These are phyloP conservation scores for Cheiracanthium punctorium DNA, from an alignment of 2,888 invertebrate genomes.

Conservation along the genomic window DNA sequence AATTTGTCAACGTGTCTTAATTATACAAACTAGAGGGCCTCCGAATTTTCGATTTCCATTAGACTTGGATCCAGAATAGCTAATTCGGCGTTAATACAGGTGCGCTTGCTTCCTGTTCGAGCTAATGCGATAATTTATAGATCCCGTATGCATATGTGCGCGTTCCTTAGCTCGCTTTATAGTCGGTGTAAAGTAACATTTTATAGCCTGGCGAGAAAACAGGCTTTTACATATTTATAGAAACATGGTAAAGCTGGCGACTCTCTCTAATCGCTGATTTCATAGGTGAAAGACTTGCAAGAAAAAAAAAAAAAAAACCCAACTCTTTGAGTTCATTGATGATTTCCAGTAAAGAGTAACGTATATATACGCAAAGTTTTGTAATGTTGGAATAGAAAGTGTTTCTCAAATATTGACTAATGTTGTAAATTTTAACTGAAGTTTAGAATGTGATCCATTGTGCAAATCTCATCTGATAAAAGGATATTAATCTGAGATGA, in stretches of 20 bases:
- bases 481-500: too few relatives aligned
- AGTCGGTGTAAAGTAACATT: conserved; percentile 28
- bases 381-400: too few relatives aligned
- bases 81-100: conserved; percentile 65
- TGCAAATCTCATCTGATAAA: too few relatives aligned
- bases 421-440: too few relatives aligned
- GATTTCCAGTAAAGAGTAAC: too few relatives aligned
- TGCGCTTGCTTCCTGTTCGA: conserved; percentile 46
- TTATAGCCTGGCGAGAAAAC: conserved; percentile 39
- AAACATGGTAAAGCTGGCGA: neutral
- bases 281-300: too few relatives aligned
- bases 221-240: conserved; percentile 58
- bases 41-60: conserved; percentile 16
- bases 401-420: too few relatives aligned
- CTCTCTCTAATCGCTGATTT: too few relatives aligned
- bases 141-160: conserved; percentile 47
- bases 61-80: neutral
- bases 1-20: conserved; percentile 67
- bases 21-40: conserved; percentile 18
- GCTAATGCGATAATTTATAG: conserved; percentile 66
- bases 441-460: too few relatives aligned
- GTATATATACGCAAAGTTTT: too few relatives aligned
- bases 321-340: too few relatives aligned
- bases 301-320: too few relatives aligned
- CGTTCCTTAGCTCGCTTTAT: conserved; percentile 31